Evolutionary conservation across 2,113 vertebrate species (phyloP), one percentile per base, ranked within the genome.

Genomic region (Pangasianodon gigas): DNA sequence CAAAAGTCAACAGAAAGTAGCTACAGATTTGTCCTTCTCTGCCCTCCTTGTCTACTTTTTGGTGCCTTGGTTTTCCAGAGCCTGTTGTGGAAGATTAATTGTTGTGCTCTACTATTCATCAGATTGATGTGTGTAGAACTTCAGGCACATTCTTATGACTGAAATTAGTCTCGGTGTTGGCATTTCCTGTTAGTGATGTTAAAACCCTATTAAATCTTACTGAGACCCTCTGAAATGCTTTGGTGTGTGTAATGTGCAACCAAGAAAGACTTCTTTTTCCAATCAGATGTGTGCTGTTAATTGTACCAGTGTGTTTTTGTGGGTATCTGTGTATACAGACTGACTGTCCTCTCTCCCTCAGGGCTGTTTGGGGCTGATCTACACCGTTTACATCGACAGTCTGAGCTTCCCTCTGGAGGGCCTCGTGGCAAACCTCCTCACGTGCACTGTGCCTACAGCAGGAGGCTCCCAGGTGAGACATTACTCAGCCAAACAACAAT

Each of bases 351-450:
- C 13, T 93, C 7, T 87, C 29, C 41, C 81, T 24, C 90, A 99
- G 98, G 98, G 98, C 88, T 99, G 98, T 94, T 97, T 99, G 91
- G 98, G 98, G 86, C 94, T 99, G 92, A 96, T 99, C 95, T 99
- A 99, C 91, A 98, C 98, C 0, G 98, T 98, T 46, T 96, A 99
- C 90, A 97, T 98, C 44, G 98, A 99, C 91, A 98, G 96, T 93
- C 94, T 99, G 90, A 97, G 93, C 88, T 97, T 98, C 91, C 96
- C 98, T 48, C 95, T 99, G 94, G 98, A 99, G 92, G 96, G 95
- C 86, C 95, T 99, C 86, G 97, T 98, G 94, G 96, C 97, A 92
- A 99, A 97, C 93, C 96, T 99, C 32, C 97, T 98, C 71, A 96
- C 97, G 4, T 99, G 98, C 94, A 96, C 97, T 91, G 97, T 99